Evolutionary conservation across 64 coral and sea anemone species (phyloP), one percentile per base, ranked within the genome.

Genomic region (Astreopora myriophthalma): DNA sequence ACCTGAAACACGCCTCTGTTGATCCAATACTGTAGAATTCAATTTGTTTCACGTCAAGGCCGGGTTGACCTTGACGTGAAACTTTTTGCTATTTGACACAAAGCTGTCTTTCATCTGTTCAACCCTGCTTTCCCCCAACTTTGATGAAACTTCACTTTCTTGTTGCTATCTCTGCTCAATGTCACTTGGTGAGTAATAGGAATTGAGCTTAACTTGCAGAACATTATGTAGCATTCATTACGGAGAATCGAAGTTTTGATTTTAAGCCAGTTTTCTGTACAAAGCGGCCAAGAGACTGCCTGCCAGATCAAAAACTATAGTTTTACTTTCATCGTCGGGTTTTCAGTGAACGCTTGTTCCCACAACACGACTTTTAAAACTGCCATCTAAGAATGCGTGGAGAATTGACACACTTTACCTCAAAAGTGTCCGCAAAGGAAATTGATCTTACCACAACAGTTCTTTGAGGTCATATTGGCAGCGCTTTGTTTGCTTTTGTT

Each of bases 401-500:
- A n/a, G n/a, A n/a, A n/a, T n/a, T n/a, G n/a, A n/a, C n/a, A n/a
- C n/a, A n/a, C 12, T 28, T 78, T n/a, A 78, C 75, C 42, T 51
- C 75, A 78, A 78, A 78, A 30, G 11, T 46, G 46, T 51, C 42
- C 25, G 11, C 24, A 78, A 49, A 78, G 42, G 52, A 78, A 78
- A 55, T 31, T 27, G 11, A 78, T 51, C 52, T 46, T 49, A 13
- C 9, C n/a, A n/a, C n/a, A 76, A 12, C 39, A n/a, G 16, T 49
- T 23, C 23, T 25, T 9, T 28, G 8, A 24, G 29, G 75, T 78
- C 75, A 78, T 51, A 44, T 30, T 49, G 22, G 22, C 22, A 16
- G 75, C 23, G 16, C 10, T 38, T 29, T 78, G 44, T 78, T 78
- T 78, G 46, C 75, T 78, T 78, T 78, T 78, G 24, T 31, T 29